Base-by-base conservation (phyloP, 2,113 vertebrate species). In the Tichodroma muraria region DNA sequence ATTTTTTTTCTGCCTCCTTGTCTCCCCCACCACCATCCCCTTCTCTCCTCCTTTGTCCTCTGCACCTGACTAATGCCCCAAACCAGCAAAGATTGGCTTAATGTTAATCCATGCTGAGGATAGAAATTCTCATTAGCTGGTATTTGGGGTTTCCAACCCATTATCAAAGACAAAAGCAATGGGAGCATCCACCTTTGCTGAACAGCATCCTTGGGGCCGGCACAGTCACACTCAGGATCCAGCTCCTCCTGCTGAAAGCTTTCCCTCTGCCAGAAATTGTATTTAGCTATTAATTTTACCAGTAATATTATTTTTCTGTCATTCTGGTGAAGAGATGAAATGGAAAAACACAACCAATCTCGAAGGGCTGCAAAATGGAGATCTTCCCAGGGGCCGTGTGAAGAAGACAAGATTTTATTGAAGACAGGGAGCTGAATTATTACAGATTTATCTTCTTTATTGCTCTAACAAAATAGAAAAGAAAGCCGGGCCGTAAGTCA, bases 391-490 rank as follows among this genome's bases (percentile, higher is more conserved):
- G 75, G 78, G 93, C 89, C 88, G 75, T 63, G 83, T 80, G 83
- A 88, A 94, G 95, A 96, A 91, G 94, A 96, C 90, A 94, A 92
- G 95, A 94, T 95, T 95, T 97, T 96, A 97, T 97, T 97, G 96
- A 97, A 97, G 95, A 95, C 80, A 77, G 91, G 68, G 91, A 88
- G 88, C 94, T 95, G 96, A 97, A 95, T 97, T 97, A 97, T 97
- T 95, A 54, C 94, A 92, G 91, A 94, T 97, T 97, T 97, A 96
- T 97, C 97, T 97, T 96, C 94, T 97, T 97, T 97, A 97, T 97
- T 94, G 93, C 89, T 79, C 71, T 81, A 95, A 93, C 94, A 80
- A 95, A 96, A 95, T 91, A 85, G 73, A 93, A 95, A 94, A 88
- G 94, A 89, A 97, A 92, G 80, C 89, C 5, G 0, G 44, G 85